phyloP scores from a whole-genome alignment of 2,797 vertebrate species.

The Heteromormyrus szaboi region DNA sequence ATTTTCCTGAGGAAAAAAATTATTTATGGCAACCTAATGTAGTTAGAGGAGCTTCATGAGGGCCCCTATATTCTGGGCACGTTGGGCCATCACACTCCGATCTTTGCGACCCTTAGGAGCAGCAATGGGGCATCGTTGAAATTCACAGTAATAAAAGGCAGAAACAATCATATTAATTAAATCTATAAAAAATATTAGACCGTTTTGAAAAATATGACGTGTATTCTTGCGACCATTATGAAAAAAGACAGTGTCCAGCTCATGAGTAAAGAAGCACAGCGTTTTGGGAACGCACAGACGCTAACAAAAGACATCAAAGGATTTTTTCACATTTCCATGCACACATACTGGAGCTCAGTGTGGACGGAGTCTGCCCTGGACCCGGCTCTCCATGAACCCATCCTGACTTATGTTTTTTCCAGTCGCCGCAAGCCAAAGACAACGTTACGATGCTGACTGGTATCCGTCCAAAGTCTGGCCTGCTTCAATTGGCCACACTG shows the following conservation, averaged over 20 bases:
- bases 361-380: constrained; percentile 45
- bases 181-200: background rate
- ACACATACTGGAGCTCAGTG: constrained; percentile 41
- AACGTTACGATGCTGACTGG: constrained; percentile 57
- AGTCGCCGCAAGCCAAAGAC: constrained; percentile 55
- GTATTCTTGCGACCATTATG: background rate
- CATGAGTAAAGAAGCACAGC: background rate
- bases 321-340: constrained; percentile 38
- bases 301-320: constrained; percentile 6
- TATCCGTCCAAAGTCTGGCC: constrained; percentile 50
- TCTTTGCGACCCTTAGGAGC: background rate
- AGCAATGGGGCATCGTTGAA: no score
- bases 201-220: background rate
- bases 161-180: background rate
- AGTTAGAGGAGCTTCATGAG: background rate
- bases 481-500: constrained; percentile 44
- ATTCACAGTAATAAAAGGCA: background rate
- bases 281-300: background rate
- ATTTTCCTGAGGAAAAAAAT: background rate
- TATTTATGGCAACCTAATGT: background rate
- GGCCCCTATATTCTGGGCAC: background rate
- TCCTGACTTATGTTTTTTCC: constrained; percentile 55
- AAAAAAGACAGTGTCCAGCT: background rate
- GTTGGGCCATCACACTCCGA: background rate
- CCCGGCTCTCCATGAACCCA: constrained; percentile 45